A percentile compares a stretch with the other conserved stretches of the same genome.
phyloP scores from a whole-genome alignment of 23 tunicate genomes.

The Corella eumyota region DNA sequence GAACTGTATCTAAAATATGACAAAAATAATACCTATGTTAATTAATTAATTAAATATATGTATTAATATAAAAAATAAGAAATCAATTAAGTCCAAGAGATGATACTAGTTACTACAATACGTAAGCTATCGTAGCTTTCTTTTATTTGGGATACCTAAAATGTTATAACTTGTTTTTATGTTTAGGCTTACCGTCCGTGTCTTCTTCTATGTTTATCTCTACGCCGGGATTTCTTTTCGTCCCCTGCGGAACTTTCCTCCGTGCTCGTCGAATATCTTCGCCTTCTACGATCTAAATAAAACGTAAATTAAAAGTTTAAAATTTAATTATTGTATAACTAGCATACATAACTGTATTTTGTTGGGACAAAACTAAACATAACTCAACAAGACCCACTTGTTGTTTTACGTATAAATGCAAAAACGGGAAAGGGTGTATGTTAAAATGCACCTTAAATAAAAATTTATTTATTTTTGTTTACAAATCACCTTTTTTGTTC shows the following conservation, averaged over 20 bases:
- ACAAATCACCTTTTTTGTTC: neutral
- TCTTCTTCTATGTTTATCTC: slow-evolving; percentile 19
- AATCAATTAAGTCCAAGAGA: no score
- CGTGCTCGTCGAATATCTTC: slow-evolving; percentile 85
- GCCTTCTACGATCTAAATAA: slow-evolving; percentile 52
- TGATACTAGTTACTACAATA: neutral
- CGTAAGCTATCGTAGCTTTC: neutral
- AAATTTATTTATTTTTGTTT: neutral
- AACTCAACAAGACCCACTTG: no score
- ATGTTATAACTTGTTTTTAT: neutral
- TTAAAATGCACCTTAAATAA: no score
- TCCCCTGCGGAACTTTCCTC: slow-evolving; percentile 95
- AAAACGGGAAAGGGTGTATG: no score
- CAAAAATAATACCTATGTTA: neutral
- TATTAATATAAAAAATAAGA: no score
- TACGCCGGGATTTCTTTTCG: slow-evolving; percentile 49
- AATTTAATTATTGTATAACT: neutral
- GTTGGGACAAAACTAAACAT: neutral
- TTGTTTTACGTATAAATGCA: no score
- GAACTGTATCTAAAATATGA: neutral
- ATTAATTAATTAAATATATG: no score
- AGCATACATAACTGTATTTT: neutral
- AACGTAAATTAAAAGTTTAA: no score
- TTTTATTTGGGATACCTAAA: neutral
- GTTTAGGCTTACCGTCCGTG: no score